Evolutionary conservation across 1,140 invertebrate species (phyloP).

Genomic region (Meloidogyne hapla): DNA sequence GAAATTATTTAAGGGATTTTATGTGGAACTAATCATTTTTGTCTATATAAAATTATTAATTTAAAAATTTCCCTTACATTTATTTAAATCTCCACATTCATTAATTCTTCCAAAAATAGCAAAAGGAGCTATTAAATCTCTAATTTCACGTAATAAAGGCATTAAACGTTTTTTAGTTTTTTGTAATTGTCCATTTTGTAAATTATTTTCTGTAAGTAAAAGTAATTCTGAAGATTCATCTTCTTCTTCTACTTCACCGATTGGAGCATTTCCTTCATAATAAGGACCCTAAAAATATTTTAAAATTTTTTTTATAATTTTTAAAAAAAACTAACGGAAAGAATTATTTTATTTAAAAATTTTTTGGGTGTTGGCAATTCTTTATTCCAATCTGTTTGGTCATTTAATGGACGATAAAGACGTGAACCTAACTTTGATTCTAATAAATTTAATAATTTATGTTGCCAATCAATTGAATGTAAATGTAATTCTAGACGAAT

Average conservation of each 20-base stretch:
- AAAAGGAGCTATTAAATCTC: constrained; percentile 57
- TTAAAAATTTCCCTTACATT: constrained; percentile 14
- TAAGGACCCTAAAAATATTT: constrained; percentile 29
- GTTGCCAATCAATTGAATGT: constrained; percentile 49
- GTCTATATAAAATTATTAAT: too few species aligned
- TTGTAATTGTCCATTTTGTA: background rate
- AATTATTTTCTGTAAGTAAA: background rate
- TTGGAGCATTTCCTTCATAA: constrained; percentile 30
- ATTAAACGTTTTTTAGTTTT: constrained; percentile 19
- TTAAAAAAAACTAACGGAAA: constrained; percentile 43
- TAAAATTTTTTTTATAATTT: background rate
- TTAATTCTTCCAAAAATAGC: constrained; percentile 23
- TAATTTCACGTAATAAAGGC: constrained; percentile 46
- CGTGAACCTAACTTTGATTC: constrained; percentile 40
- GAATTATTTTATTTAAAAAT: constrained; percentile 60
- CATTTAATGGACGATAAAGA: constrained; percentile 52
- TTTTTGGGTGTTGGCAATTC: constrained; percentile 56
- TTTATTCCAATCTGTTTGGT: constrained; percentile 56
- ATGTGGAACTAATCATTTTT: too few species aligned
- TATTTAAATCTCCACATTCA: constrained; percentile 8
- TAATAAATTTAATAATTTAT: constrained; percentile 44
- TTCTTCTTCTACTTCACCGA: constrained; percentile 39
- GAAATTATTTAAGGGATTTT: too few species aligned
- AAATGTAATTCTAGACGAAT: constrained; percentile 59
- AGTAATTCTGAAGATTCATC: constrained; percentile 47